Conservation (phyloP, 92 coral and sea anemone species). For the Parazoanthus swiftii region DNA sequence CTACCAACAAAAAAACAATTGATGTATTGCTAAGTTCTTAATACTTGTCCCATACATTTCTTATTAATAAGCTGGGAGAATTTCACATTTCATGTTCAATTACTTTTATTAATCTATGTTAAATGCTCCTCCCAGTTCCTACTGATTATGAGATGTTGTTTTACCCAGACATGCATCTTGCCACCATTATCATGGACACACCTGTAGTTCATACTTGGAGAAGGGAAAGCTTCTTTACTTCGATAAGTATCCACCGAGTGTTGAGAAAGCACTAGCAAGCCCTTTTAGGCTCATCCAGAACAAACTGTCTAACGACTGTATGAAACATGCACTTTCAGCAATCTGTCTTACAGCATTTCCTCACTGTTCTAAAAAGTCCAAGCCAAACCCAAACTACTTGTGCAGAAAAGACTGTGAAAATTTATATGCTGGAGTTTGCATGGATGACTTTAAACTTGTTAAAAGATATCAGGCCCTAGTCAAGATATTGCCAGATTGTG, state of each 20-base stretch:
- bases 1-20: too few relatives aligned
- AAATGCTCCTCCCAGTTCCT: neutral
- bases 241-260: conserved; percentile 64
- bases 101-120: too few relatives aligned
- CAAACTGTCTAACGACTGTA: conserved; percentile 70
- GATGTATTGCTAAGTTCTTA: too few relatives aligned
- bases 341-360: conserved; percentile 82
- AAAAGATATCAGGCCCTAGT: conserved; percentile 45
- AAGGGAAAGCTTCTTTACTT: conserved; percentile 80
- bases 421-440: conserved; percentile 70
- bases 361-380: conserved; percentile 65
- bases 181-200: conserved; percentile 86
- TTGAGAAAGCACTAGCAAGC: conserved; percentile 69
- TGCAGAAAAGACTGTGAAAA: conserved; percentile 87
- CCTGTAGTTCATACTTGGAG: conserved; percentile 72
- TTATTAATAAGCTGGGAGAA: too few relatives aligned
- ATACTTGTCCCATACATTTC: too few relatives aligned
- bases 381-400: conserved; percentile 68
- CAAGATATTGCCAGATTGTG: conserved; percentile 83
- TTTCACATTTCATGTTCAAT: too few relatives aligned
- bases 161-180: conserved; percentile 75
- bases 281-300: conserved; percentile 69
- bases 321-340: conserved; percentile 79
- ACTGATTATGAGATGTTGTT: conserved; percentile 4
- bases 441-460: conserved; percentile 64